phyloP scores from a whole-genome alignment of 1,140 invertebrate species.

The Macrobrachium rosenbergii region DNA sequence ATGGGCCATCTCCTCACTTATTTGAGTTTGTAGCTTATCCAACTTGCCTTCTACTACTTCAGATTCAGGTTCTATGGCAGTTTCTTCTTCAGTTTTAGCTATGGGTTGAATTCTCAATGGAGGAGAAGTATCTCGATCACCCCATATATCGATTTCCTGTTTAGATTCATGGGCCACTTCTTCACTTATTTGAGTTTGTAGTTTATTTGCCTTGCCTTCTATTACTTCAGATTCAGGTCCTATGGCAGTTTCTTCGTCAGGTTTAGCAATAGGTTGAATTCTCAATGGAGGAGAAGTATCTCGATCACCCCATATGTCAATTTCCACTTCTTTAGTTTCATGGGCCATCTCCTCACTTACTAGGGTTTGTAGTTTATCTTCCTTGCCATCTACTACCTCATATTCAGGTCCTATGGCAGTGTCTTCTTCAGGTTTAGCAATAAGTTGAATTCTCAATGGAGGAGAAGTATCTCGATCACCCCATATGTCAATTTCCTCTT shows the following conservation, averaged over 20 bases:
- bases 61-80: too few relatives aligned
- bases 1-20: neutral
- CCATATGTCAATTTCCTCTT: too few relatives aligned
- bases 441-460: too few relatives aligned
- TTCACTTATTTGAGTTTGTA: neutral
- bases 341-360: neutral
- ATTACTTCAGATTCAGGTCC: neutral
- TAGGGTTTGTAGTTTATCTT: neutral
- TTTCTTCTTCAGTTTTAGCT: neutral
- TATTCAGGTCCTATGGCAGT: neutral
- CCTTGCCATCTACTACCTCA: too few relatives aligned
- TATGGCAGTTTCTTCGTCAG: neutral
- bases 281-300: too few relatives aligned
- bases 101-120: slow-evolving; percentile 3
- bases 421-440: too few relatives aligned
- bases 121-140: neutral
- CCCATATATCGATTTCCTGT: slow-evolving; percentile 22
- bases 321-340: neutral
- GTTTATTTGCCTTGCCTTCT: neutral
- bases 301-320: too few relatives aligned
- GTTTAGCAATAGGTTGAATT: too few relatives aligned
- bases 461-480: too few relatives aligned
- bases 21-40: neutral
- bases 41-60: too few relatives aligned
- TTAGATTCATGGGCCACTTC: slow-evolving; percentile 6